These are phyloP conservation scores for Pipistrellus pipistrellus DNA, from an alignment of 2,797 vertebrate genomes.

Conservation along the genomic window DNA sequence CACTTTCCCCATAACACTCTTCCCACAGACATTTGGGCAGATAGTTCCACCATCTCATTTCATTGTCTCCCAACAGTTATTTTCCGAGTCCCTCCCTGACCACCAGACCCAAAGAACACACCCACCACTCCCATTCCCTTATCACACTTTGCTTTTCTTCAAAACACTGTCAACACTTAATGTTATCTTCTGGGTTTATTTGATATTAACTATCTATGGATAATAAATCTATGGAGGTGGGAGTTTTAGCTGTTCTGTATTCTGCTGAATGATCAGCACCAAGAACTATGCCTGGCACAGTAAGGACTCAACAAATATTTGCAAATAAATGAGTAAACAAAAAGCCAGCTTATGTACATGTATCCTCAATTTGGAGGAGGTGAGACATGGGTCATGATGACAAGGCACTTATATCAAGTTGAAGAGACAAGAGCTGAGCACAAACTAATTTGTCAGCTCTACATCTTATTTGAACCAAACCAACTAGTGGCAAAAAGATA, in stretches of 20 bases:
- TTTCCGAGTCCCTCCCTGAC: neutral
- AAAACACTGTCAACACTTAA: neutral
- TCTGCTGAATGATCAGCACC: neutral
- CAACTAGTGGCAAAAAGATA: neutral
- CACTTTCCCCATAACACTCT: neutral
- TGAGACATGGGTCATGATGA: neutral
- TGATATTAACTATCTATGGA: neutral
- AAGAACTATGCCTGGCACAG: neutral
- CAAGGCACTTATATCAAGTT: neutral
- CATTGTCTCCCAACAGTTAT: neutral
- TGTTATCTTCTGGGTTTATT: neutral
- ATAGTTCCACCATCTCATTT: neutral
- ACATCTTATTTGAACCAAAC: neutral
- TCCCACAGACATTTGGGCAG: fast-evolving
- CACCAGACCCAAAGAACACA: neutral
- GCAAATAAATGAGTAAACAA: neutral
- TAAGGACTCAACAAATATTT: neutral
- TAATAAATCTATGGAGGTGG: neutral
- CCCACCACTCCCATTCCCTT: neutral
- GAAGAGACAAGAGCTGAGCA: neutral
- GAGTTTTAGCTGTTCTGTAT: neutral
- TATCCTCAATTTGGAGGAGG: neutral
- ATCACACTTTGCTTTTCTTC: neutral
- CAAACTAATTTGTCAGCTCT: neutral
- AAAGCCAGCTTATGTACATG: neutral